Base-by-base conservation (phyloP, 2,888 invertebrate genomes). In the Agrilus mali region DNA sequence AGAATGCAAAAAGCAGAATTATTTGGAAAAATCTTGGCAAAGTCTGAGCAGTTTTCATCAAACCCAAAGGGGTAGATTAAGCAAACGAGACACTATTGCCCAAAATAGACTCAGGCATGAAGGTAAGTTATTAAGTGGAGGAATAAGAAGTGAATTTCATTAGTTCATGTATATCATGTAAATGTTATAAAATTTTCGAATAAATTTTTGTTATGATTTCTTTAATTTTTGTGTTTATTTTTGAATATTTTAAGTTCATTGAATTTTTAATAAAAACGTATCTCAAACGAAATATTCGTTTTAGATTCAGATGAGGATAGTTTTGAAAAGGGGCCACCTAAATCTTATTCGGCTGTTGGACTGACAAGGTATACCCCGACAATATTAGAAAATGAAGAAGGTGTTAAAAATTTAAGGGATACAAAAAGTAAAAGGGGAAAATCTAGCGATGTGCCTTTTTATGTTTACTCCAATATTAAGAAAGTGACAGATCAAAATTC, bases 61-160 rank as follows among this genome's bases (percentile, higher is more conserved):
- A 38, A 57, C 54, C 0, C 61, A 64, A 43, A 60, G 57, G 43
- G 64, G 64, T 15, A 52, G 64, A 39, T 43, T 64, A 42, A 60
- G 56, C 43, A 55, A 55, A 49, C 56, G 50, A 38, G 51, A 51
- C 42, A 47, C 47, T 44, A 49, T 45, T 44, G 45, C 47, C 39
- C 44, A 43, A 42, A 45, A 42, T 40, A 43, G 27, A 20, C 20
- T 27, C 27, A 10, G 5, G 10, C 4, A 7, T 20, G 20, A 20
- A 6, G 20, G 27, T 27, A 27, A 27, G 27, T 27, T 27, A 10
- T 10, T 8, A 27, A 20, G 7, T 20, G 20, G 6, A 6, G 20
- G 20, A 6, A 6, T 20, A 20, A 20, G 20, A 20, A 20, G 20
- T 20, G 20, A 7, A 20, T 20, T 20, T 20, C n/a, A n/a, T n/a